A percentile compares a stretch with the other conserved stretches of the same genome.
Evolutionary conservation across 2,113 vertebrate genomes (phyloP).

Genomic region (Dasypus novemcinctus): DNA sequence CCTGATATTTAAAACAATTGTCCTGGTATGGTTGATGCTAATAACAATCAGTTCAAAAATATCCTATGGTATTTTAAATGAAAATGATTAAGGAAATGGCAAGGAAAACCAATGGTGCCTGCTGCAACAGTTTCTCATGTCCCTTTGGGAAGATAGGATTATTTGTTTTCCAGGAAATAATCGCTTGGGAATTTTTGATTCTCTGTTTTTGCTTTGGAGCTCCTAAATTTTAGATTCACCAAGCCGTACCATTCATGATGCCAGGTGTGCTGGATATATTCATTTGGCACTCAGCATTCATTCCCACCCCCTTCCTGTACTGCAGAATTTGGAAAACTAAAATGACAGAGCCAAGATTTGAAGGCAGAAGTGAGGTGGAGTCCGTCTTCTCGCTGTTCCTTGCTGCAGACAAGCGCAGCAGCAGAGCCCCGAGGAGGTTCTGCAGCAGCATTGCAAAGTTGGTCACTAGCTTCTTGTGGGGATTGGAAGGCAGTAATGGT

Average conservation of each 20-base stretch:
- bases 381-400: no score
- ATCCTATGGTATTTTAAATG: background rate
- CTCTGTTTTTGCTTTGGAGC: background rate
- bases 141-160: background rate
- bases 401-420: no score
- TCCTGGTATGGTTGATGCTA: background rate
- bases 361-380: background rate
- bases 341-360: background rate
- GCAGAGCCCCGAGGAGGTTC: background rate
- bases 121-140: background rate
- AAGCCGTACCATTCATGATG: background rate
- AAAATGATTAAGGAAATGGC: background rate
- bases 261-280: background rate
- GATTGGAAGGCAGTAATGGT: background rate
- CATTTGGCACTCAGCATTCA: background rate
- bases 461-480: background rate
- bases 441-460: background rate
- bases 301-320: background rate
- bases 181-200: background rate
- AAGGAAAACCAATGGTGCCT: background rate
- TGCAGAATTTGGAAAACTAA: background rate
- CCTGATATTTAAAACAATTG: background rate
- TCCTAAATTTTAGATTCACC: background rate
- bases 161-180: background rate
- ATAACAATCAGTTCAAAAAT: background rate